These are phyloP conservation scores for Numenius phaeopus DNA, from an alignment of 2,797 vertebrate species.

Conservation along the genomic window DNA sequence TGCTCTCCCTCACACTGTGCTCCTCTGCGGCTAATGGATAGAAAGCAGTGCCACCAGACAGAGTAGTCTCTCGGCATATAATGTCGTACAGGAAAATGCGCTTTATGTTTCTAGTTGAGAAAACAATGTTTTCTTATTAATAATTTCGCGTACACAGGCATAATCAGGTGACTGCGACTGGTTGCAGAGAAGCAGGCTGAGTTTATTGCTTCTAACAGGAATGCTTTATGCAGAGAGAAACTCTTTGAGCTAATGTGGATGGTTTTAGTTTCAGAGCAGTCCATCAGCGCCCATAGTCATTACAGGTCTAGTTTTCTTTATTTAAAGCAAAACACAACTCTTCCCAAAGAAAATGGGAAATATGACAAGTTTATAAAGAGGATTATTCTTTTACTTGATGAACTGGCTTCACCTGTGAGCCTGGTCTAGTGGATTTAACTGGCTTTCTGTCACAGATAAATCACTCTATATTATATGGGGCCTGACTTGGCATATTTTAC, in stretches of 20 bases:
- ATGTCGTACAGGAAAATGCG: neutral
- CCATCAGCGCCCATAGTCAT: neutral
- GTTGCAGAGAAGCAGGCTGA: neutral
- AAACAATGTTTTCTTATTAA: conserved; percentile 1
- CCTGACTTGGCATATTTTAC: conserved; percentile 53
- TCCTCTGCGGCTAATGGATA: neutral
- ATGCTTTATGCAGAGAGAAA: neutral
- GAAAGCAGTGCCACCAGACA: neutral
- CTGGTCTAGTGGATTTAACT: neutral
- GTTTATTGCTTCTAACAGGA: conserved; percentile 38
- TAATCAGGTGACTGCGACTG: neutral
- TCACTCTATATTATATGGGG: neutral
- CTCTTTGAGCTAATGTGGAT: neutral
- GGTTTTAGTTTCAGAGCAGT: neutral
- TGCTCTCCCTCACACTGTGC: neutral
- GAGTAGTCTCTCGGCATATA: neutral
- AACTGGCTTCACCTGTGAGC: conserved; percentile 18
- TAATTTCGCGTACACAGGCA: neutral
- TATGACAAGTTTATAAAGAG: neutral
- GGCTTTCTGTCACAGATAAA: conserved; percentile 14
- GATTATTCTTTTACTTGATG: conserved; percentile 10
- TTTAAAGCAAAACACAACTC: neutral
- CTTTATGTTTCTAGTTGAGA: neutral
- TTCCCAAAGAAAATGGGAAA: conserved; percentile 1
- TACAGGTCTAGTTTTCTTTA: neutral